phyloP scores from a whole-genome alignment of 2,888 invertebrate species.

The Cheilosia vernalis region DNA sequence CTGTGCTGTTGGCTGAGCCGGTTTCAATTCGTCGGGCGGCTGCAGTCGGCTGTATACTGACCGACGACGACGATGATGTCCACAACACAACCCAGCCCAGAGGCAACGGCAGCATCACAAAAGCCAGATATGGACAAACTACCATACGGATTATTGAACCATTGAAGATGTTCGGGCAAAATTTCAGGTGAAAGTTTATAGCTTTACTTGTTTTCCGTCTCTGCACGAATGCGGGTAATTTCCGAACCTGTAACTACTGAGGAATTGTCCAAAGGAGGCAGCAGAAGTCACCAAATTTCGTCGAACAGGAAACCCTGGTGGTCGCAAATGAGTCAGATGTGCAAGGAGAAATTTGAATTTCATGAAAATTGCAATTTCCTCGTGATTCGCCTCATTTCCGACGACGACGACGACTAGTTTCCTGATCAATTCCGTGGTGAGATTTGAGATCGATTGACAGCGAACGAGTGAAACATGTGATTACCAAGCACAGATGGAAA shows the following conservation, averaged over 20 bases:
- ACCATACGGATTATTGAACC: slow-evolving; percentile 65
- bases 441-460: slow-evolving; percentile 26
- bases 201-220: slow-evolving; percentile 21
- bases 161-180: slow-evolving; percentile 66
- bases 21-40: slow-evolving; percentile 21
- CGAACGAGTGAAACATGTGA: slow-evolving; percentile 17
- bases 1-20: slow-evolving; percentile 9
- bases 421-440: slow-evolving; percentile 38
- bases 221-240: slow-evolving; percentile 2
- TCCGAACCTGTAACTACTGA: slow-evolving; percentile 45
- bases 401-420: slow-evolving; percentile 20
- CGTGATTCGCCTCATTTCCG: slow-evolving; percentile 34
- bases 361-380: slow-evolving; percentile 45
- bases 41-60: background rate
- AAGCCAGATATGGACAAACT: background rate
- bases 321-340: slow-evolving; percentile 49
- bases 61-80: slow-evolving; percentile 47
- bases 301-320: slow-evolving; percentile 49
- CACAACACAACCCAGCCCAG: slow-evolving; percentile 51
- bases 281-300: slow-evolving; percentile 37
- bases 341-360: slow-evolving; percentile 58
- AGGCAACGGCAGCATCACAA: slow-evolving; percentile 8
- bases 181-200: slow-evolving; percentile 61
- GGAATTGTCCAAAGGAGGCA: slow-evolving; percentile 1
- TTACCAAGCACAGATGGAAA: background rate